A percentile compares a stretch with the other conserved stretches of the same genome.
These are phyloP conservation scores for Andinoacara biseriatus DNA, from an alignment of 2,113 vertebrate species.

Conservation along the genomic window DNA sequence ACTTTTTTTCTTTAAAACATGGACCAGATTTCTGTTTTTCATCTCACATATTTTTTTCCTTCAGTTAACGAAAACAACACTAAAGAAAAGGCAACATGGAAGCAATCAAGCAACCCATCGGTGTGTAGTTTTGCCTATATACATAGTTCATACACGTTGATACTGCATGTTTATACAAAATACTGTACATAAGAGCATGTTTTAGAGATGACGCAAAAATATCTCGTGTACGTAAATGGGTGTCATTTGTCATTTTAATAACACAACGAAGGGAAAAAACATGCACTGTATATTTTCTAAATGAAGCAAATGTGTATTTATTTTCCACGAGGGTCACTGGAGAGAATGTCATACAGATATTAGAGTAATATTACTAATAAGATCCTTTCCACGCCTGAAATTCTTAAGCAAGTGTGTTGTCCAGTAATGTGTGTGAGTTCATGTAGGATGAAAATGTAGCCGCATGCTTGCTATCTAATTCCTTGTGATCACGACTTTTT, in stretches of 20 bases:
- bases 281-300: constrained; percentile 86
- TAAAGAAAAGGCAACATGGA: constrained; percentile 78
- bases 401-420: constrained; percentile 81
- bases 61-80: constrained; percentile 70
- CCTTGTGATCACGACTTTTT: constrained; percentile 59
- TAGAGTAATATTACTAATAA: constrained; percentile 76
- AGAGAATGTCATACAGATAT: constrained; percentile 79
- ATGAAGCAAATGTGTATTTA: constrained; percentile 80
- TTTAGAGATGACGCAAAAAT: constrained; percentile 84
- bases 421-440: constrained; percentile 81
- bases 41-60: constrained; percentile 34
- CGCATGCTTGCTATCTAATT: constrained; percentile 82
- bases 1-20: constrained; percentile 39
- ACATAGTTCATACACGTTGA: constrained; percentile 81
- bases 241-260: constrained; percentile 86
- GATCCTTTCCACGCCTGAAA: constrained; percentile 78
- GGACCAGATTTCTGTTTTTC: constrained; percentile 48
- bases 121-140: constrained; percentile 84
- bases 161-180: constrained; percentile 89
- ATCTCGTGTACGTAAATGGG: constrained; percentile 82
- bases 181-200: constrained; percentile 90
- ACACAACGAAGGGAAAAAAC: constrained; percentile 73
- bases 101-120: constrained; percentile 78
- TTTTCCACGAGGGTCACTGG: constrained; percentile 82
- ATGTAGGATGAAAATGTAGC: constrained; percentile 82